Evolutionary conservation across 2,797 vertebrate genomes (phyloP), one percentile per base, ranked within the genome.

Genomic region (Lacerta bilineata): DNA sequence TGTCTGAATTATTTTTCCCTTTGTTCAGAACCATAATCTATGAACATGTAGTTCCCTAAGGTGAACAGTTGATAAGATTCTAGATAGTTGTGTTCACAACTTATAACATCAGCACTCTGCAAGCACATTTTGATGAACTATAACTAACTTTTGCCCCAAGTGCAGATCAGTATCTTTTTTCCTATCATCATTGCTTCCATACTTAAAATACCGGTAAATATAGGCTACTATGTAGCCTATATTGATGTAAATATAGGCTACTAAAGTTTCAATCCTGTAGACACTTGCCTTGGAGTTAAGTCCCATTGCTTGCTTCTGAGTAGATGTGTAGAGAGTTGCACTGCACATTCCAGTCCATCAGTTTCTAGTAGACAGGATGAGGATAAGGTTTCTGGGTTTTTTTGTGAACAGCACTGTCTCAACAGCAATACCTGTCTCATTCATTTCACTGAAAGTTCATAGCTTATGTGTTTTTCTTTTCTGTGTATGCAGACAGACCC

Each of bases 11-110:
- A 83, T 43, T 69, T 71, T 80, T 79, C 36, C 17, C 84, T 89
- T 79, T 84, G 41, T 88, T 87, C 88, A 88, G 91, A 87, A 91
- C 90, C 89, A 90, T 33, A 90, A 81, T 85, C 88, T 84, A 85
- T 88, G n/a, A 89, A 0, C 41, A 2, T 80, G 20, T 33, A 87
- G 84, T 84, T 83, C 55, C 71, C 3, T 41, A 3, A 50, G 18
- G 74, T 29, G 85, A 93, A 23, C 61, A 80, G 83, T 43, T 78
- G 2, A 4, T 85, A 66, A 80, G 15, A 17, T 23, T 43, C 20
- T 72, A 71, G 46, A 88, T 55, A 50, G 90, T 85, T 9, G 0
- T 69, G 11, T 17, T 0, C 43, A 46, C 59, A 64, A 10, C 25
- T 23, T 66, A 23, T 36, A 77, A 84, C 17, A 80, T 3, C 66